Evolutionary conservation across 2,888 invertebrate species (phyloP).

Genomic region (Campoplex capitator): DNA sequence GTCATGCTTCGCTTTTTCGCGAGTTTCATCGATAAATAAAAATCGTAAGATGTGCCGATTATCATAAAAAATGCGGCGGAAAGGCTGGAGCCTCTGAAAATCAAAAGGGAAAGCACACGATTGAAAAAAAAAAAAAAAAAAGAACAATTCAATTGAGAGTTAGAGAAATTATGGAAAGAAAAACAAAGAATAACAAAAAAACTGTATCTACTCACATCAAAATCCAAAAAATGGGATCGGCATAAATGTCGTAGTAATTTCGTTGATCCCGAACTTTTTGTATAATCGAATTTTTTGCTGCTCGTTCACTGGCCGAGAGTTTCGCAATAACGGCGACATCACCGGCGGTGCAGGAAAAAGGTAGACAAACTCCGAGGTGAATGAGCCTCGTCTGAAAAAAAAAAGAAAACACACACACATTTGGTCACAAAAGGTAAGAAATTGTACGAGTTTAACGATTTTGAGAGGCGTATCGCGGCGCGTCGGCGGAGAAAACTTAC

Average conservation of each 20-base stretch:
- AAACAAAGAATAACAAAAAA: background rate
- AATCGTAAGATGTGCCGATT: conserved; percentile 90
- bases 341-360: conserved; percentile 88
- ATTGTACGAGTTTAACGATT: background rate
- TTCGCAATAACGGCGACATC: conserved; percentile 86
- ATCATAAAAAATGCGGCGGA: conserved; percentile 87
- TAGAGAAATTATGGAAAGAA: background rate
- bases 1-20: conserved; percentile 72
- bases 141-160: no score
- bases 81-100: conserved; percentile 86
- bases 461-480: no score
- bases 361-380: conserved; percentile 92
- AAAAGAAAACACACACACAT: background rate
- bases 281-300: conserved; percentile 84
- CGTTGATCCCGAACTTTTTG: conserved; percentile 89
- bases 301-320: conserved; percentile 85
- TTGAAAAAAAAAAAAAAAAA: no score
- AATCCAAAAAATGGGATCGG: conserved; percentile 90
- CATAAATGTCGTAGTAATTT: conserved; percentile 87
- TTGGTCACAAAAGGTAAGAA: background rate
- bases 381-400: conserved; percentile 88
- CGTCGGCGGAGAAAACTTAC: conserved; percentile 67
- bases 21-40: conserved; percentile 83
- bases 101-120: background rate
- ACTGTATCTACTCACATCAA: conserved; percentile 87